phyloP scores from a whole-genome alignment of 2,888 invertebrate genomes.

The Physocephala rufipes region DNA sequence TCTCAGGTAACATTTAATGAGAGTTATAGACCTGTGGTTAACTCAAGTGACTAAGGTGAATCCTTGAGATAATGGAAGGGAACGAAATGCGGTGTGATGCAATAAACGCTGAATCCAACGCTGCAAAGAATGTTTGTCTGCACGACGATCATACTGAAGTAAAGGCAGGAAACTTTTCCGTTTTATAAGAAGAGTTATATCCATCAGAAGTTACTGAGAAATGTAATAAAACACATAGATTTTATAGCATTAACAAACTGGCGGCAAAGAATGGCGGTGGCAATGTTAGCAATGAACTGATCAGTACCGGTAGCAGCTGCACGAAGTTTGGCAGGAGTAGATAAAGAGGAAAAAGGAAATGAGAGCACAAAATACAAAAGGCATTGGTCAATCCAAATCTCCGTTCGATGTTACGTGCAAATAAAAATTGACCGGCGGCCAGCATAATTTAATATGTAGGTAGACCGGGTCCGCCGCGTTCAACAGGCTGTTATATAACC shows the following conservation, averaged over 20 bases:
- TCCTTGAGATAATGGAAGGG: no score
- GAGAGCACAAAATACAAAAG: no score
- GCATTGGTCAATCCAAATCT: no score
- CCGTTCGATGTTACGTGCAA: no score
- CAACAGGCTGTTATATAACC: neutral
- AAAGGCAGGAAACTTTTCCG: constrained; percentile 24
- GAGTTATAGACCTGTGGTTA: constrained; percentile 19
- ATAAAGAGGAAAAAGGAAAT: neutral
- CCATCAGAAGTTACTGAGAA: neutral
- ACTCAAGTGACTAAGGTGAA: no score
- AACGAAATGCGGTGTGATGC: neutral
- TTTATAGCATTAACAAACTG: no score
- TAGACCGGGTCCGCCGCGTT: constrained; percentile 1
- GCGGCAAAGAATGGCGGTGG: no score
- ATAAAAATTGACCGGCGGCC: no score
- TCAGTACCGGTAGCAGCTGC: constrained; percentile 5
- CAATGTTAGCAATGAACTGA: no score
- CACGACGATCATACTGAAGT: neutral
- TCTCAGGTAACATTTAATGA: constrained; percentile 25
- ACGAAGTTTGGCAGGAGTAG: constrained; percentile 1
- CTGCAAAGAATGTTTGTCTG: neutral
- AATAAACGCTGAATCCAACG: neutral
- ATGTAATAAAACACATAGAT: neutral
- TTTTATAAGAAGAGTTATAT: constrained; percentile 16
- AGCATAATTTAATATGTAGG: no score